Percentiles rank a stretch among this genome's conserved stretches.
phyloP scores from a whole-genome alignment of 1,140 invertebrate species.

The Drosophila repletoides region DNA sequence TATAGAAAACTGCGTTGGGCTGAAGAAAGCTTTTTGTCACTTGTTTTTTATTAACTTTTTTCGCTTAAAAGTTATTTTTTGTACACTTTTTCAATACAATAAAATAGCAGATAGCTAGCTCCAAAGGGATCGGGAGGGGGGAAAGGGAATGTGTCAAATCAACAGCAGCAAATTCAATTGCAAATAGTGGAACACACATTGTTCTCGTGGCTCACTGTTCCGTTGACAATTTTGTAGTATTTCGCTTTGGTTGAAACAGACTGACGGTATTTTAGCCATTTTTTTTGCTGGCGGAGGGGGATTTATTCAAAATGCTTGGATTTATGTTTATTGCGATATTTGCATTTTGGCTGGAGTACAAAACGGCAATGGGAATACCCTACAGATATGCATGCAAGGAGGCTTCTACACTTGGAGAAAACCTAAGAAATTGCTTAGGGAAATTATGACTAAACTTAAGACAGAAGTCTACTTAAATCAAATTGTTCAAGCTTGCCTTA shows the following conservation, averaged over 20 bases:
- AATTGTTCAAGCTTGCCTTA: no score
- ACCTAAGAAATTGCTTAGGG: no score
- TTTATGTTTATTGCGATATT: slow-evolving; percentile 76
- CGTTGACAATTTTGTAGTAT: slow-evolving; percentile 59
- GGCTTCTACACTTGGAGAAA: no score
- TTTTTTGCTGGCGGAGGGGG: no score
- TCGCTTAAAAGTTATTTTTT: no score
- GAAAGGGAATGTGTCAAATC: slow-evolving; percentile 36
- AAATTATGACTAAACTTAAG: no score
- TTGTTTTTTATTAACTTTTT: no score
- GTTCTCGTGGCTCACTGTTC: slow-evolving; percentile 63
- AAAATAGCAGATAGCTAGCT: neutral
- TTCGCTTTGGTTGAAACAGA: slow-evolving; percentile 7
- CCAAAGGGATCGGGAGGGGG: neutral
- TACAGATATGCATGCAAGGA: slow-evolving; percentile 45
- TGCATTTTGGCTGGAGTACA: slow-evolving; percentile 69
- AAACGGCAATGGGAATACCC: slow-evolving; percentile 50
- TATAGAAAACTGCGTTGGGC: no score
- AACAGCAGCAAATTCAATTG: slow-evolving; percentile 70
- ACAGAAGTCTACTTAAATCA: no score
- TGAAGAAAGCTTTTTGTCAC: no score
- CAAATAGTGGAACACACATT: slow-evolving; percentile 69
- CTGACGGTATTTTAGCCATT: no score
- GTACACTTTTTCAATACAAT: neutral
- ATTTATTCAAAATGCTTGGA: slow-evolving; percentile 76